Evolutionary conservation across 2,797 vertebrate genomes (phyloP).

Genomic region (Sebastes trivittatus): DNA sequence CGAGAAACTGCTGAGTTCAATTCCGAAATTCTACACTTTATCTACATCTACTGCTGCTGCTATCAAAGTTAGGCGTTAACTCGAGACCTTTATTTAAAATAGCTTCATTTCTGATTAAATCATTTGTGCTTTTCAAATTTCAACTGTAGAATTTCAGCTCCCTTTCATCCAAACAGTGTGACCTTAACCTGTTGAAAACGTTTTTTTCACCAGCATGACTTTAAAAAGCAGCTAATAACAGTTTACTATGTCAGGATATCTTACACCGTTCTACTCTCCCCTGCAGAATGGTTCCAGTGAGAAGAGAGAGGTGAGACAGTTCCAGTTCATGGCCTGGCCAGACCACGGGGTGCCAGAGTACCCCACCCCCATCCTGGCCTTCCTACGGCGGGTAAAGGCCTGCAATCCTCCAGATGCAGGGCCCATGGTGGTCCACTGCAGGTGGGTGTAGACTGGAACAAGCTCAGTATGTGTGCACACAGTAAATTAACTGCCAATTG

Average conservation of each 20-base stretch:
- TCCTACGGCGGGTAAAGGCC: constrained; percentile 92
- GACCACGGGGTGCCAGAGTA: constrained; percentile 96
- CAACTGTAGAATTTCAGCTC: constrained; percentile 11
- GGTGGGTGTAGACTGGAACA: constrained; percentile 73
- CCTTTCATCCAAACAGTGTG: constrained; percentile 22
- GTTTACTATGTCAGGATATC: neutral
- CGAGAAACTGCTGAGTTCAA: constrained; percentile 8
- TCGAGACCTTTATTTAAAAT: constrained; percentile 34
- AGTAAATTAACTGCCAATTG: neutral
- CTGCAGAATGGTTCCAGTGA: constrained; percentile 93
- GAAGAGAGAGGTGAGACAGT: constrained; percentile 94
- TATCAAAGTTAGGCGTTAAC: constrained; percentile 25
- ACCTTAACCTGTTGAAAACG: constrained; percentile 19
- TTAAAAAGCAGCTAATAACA: constrained; percentile 16
- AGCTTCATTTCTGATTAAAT: constrained; percentile 29
- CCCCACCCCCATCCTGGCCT: constrained; percentile 93
- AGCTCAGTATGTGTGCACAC: neutral
- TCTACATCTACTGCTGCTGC: constrained; percentile 23
- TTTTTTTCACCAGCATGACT: constrained; percentile 10
- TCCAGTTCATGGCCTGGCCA: constrained; percentile 98
- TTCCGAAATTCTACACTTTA: constrained; percentile 34
- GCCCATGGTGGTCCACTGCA: constrained; percentile 97
- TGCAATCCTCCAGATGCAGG: constrained; percentile 94
- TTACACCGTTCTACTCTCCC: neutral
- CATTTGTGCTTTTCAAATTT: constrained; percentile 25